Conservation (phyloP, 2,113 vertebrate species). For the Nyctereutes procyonoides region DNA sequence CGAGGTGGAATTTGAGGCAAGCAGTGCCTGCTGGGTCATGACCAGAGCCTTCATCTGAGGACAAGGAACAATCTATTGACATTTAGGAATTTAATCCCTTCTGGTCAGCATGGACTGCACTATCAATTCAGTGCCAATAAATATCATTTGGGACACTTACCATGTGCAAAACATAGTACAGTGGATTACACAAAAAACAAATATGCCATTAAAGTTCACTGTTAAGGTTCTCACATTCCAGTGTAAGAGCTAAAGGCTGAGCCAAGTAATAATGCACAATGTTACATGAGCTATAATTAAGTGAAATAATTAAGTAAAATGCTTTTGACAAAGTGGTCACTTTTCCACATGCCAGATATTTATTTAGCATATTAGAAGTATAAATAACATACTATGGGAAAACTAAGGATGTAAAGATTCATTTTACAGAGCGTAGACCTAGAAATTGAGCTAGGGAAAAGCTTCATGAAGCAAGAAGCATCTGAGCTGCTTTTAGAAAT, state of each 20-base stretch:
- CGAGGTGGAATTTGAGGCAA: slow-evolving; percentile 48
- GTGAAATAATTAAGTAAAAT: slow-evolving; percentile 15
- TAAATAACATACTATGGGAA: not conserved
- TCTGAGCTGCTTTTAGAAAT: not conserved
- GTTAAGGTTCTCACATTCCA: not conserved
- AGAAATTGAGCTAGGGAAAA: not conserved
- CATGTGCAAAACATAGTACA: not conserved
- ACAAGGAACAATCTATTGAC: slow-evolving; percentile 30
- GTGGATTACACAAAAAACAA: slow-evolving; percentile 24
- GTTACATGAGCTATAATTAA: not conserved
- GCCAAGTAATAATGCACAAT: not conserved
- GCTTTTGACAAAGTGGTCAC: not conserved
- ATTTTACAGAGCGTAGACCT: not conserved
- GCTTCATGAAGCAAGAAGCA: not conserved
- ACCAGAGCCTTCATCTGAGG: slow-evolving; percentile 2
- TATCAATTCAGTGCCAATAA: slow-evolving; percentile 41
- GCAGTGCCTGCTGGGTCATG: slow-evolving; percentile 45
- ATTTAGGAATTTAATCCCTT: slow-evolving; percentile 44
- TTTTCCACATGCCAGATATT: not conserved
- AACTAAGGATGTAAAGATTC: not conserved
- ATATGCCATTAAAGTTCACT: not conserved
- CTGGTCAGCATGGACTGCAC: not conserved
- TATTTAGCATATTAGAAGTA: not conserved
- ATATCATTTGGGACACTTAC: not conserved
- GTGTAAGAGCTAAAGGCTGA: not conserved